Evolutionary conservation across 30 jellyfish, hydroid and myxozoan species (phyloP).

Genomic region (Turritopsis rubra): DNA sequence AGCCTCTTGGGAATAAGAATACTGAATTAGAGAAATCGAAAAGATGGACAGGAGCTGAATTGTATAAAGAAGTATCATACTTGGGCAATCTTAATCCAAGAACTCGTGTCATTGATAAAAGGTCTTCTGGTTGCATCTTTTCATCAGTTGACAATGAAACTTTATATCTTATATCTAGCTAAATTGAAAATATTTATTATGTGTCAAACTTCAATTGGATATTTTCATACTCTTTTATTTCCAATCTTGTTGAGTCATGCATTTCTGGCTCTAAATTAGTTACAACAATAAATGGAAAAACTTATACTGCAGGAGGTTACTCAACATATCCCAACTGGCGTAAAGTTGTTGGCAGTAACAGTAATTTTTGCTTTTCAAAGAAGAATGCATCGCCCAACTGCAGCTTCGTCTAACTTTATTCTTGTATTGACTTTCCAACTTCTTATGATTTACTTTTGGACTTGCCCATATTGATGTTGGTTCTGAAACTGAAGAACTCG

Average conservation of each 20-base stretch:
- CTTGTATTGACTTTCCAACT: no score
- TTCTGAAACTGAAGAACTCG: no score
- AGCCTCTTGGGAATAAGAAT: not conserved
- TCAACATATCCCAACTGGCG: not conserved
- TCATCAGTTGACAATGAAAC: not conserved
- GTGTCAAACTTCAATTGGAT: not conserved
- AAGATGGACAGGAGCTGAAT: not conserved
- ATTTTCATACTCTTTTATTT: not conserved
- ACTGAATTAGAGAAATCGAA: not conserved
- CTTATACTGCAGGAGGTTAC: not conserved
- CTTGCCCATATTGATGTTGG: no score
- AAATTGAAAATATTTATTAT: not conserved
- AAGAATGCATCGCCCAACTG: no score
- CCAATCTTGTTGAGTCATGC: not conserved
- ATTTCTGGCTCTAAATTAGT: constrained; percentile 10
- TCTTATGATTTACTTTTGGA: no score
- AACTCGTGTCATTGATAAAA: not conserved
- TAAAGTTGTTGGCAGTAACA: no score
- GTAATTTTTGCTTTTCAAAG: no score
- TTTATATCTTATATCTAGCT: not conserved
- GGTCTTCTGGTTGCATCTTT: not conserved
- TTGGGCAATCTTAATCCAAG: not conserved
- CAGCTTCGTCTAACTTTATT: not conserved
- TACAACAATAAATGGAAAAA: not conserved
- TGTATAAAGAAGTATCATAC: not conserved